Conservation (phyloP, 2,797 vertebrate species). For the Oryzias sinensis region DNA sequence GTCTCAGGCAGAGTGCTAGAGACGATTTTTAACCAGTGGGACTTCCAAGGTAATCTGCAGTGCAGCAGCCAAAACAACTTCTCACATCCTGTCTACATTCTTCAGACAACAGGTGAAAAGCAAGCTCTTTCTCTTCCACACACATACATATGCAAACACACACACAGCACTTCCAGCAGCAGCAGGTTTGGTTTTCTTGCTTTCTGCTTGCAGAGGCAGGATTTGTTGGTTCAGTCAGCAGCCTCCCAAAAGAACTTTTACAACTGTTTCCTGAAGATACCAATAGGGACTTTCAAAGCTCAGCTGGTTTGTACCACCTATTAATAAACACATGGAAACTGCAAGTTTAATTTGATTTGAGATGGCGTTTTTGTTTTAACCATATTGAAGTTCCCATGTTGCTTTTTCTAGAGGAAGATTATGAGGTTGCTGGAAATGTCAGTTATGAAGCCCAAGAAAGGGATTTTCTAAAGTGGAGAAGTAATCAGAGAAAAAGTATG, state of each 20-base stretch:
- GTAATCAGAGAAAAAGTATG: slow-evolving; percentile 15
- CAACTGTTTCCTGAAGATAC: slow-evolving; percentile 50
- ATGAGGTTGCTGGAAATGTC: slow-evolving; percentile 16
- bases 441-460: slow-evolving; percentile 15
- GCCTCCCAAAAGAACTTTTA: slow-evolving; percentile 70
- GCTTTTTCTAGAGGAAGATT: slow-evolving; percentile 26
- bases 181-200: slow-evolving; percentile 14
- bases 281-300: too few species aligned
- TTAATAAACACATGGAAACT: not conserved
- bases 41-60: slow-evolving; percentile 59
- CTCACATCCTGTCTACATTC: slow-evolving; percentile 69
- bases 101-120: slow-evolving; percentile 71
- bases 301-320: slow-evolving; percentile 37
- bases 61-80: slow-evolving; percentile 56
- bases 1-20: slow-evolving; percentile 62
- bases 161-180: not conserved
- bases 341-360: not conserved
- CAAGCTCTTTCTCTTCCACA: slow-evolving; percentile 6
- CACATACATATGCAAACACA: not conserved
- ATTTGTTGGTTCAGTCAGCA: slow-evolving; percentile 82
- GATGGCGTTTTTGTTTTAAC: not conserved
- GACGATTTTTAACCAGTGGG: slow-evolving; percentile 67
- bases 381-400: not conserved
- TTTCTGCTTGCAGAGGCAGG: slow-evolving; percentile 74
- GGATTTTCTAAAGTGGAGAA: slow-evolving; percentile 26